Evolutionary conservation across 1,140 invertebrate species (phyloP).

Genomic region (Hylaeus anthracinus): DNA sequence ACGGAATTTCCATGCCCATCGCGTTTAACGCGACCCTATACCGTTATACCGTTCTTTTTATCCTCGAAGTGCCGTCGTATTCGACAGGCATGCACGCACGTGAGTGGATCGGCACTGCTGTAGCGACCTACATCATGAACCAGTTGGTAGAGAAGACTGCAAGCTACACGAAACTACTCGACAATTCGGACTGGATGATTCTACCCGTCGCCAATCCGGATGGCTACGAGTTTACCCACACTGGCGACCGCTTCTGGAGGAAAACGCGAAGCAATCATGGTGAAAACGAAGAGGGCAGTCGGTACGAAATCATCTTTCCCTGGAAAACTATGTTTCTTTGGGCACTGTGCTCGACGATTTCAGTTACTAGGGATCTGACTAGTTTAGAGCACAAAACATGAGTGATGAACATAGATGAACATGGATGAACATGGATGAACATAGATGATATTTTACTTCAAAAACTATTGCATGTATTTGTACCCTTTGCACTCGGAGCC

Average conservation of each 20-base stretch:
- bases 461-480: too few species aligned
- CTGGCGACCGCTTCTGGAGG: slow-evolving; percentile 89
- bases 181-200: slow-evolving; percentile 91
- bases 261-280: slow-evolving; percentile 86
- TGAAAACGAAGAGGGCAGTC: slow-evolving; percentile 71
- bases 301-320: slow-evolving; percentile 48
- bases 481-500: too few species aligned
- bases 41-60: slow-evolving; percentile 47
- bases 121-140: slow-evolving; percentile 90
- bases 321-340: background rate
- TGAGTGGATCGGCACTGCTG: slow-evolving; percentile 95
- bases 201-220: slow-evolving; percentile 92
- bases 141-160: slow-evolving; percentile 89
- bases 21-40: slow-evolving; percentile 23
- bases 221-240: slow-evolving; percentile 92
- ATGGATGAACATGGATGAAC: too few species aligned
- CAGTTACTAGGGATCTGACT: too few species aligned
- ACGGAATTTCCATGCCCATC: background rate
- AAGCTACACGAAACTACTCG: slow-evolving; percentile 85
- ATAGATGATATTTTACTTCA: too few species aligned
- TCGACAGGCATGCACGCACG: slow-evolving; percentile 92
- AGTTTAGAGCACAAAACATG: too few species aligned
- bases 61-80: slow-evolving; percentile 40
- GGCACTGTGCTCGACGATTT: too few species aligned
- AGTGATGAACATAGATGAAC: too few species aligned